phyloP scores from a whole-genome alignment of 2,797 vertebrate species.

The Sebastes melanostomus region DNA sequence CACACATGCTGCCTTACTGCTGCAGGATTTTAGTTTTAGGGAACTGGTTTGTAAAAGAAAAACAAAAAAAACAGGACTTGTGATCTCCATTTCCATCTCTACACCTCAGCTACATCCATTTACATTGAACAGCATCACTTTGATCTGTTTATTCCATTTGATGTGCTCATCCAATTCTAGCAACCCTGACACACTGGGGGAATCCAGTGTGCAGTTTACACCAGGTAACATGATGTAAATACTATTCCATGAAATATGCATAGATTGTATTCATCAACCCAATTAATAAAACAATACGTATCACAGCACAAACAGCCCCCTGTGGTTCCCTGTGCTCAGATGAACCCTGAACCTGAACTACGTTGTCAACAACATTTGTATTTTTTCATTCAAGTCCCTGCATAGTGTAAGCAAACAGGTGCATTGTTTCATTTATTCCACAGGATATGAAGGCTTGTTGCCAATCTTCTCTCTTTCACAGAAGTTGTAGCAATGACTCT shows the following conservation, averaged over 20 bases:
- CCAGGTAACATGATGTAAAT: slow-evolving; percentile 27
- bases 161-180: slow-evolving; percentile 22
- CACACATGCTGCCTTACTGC: not conserved
- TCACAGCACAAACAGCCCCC: not conserved
- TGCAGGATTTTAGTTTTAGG: slow-evolving; percentile 2
- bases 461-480: not conserved
- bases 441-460: not conserved
- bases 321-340: not conserved
- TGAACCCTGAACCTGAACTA: slow-evolving; percentile 6
- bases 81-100: not conserved
- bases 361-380: not conserved
- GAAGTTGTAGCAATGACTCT: not conserved
- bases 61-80: not conserved
- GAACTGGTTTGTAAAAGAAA: not conserved
- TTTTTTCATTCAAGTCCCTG: not conserved
- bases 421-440: not conserved
- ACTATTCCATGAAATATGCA: slow-evolving; percentile 20
- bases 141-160: slow-evolving; percentile 46
- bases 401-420: not conserved
- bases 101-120: not conserved
- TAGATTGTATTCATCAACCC: slow-evolving; percentile 1
- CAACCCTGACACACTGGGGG: not conserved
- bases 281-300: slow-evolving; percentile 32
- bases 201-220: slow-evolving; percentile 10
- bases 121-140: slow-evolving; percentile 13